Evolutionary conservation across 2,113 vertebrate species (phyloP).

Genomic region (Euleptes europaea): DNA sequence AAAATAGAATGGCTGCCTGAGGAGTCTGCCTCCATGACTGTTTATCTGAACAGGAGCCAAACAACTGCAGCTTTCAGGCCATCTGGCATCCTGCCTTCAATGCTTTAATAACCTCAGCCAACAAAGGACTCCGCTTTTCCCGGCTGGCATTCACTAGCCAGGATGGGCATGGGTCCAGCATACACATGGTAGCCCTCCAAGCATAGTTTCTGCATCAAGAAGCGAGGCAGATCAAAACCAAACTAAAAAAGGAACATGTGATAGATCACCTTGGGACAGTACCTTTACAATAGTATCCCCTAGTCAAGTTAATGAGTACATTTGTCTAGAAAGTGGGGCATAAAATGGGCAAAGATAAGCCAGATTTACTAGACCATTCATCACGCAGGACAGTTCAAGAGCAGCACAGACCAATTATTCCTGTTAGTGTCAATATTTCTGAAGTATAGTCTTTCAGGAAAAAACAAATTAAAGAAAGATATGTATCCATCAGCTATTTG

Average conservation of each 20-base stretch:
- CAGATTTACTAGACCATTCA: not conserved
- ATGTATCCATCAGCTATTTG: too few species aligned
- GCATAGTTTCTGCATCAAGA: not conserved
- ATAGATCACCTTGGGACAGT: not conserved
- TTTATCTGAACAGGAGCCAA: not conserved
- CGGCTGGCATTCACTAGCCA: not conserved
- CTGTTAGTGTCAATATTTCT: not conserved
- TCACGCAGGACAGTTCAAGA: not conserved
- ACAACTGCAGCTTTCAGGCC: not conserved
- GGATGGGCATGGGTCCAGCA: not conserved
- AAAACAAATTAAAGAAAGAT: too few species aligned
- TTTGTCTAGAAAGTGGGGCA: not conserved
- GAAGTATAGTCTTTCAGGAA: too few species aligned
- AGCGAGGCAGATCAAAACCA: not conserved
- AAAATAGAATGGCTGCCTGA: not conserved
- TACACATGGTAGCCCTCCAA: not conserved
- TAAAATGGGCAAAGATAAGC: not conserved
- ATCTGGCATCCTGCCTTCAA: slow-evolving; percentile 1
- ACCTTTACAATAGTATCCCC: not conserved
- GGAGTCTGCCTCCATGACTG: not conserved
- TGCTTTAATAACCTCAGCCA: not conserved
- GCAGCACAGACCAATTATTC: not conserved
- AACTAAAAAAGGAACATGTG: not conserved
- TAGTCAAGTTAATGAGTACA: not conserved
- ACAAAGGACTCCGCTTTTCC: not conserved